Percentiles rank a stretch among this genome's conserved stretches.
phyloP scores from a whole-genome alignment of 2,113 vertebrate genomes.

The Etheostoma cragini region DNA sequence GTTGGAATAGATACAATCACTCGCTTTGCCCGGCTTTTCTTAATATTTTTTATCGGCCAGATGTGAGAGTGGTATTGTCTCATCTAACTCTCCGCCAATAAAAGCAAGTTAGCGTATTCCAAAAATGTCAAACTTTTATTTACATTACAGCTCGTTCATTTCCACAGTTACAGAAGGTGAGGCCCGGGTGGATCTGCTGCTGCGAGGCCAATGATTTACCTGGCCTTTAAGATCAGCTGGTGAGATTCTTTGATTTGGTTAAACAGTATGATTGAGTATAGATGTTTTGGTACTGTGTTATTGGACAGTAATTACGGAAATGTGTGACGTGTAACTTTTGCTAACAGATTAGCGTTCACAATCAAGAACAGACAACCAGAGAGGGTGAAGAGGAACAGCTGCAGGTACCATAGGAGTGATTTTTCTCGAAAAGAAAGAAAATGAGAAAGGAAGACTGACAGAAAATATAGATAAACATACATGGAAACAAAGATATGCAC shows the following conservation, averaged over 20 bases:
- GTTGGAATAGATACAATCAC: too few relatives aligned
- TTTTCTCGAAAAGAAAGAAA: conserved; percentile 5
- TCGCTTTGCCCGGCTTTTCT: too few relatives aligned
- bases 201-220: not conserved
- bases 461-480: not conserved
- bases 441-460: conserved; percentile 17
- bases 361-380: conserved; percentile 15
- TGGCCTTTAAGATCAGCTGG: not conserved
- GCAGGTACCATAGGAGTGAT: not conserved
- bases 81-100: not conserved
- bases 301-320: not conserved
- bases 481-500: conserved; percentile 1
- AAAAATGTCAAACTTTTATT: conserved; percentile 25
- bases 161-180: not conserved
- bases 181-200: not conserved
- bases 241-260: not conserved
- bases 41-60: not conserved
- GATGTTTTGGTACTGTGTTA: not conserved
- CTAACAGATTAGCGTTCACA: not conserved
- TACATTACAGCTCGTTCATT: conserved; percentile 21
- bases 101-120: not conserved
- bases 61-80: not conserved
- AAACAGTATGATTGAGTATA: not conserved
- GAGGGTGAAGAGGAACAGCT: conserved; percentile 1
- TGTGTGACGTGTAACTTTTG: not conserved